Evolutionary conservation across 2,888 invertebrate species (phyloP), one percentile per base, ranked within the genome.

Genomic region (Argyra leucocephala): DNA sequence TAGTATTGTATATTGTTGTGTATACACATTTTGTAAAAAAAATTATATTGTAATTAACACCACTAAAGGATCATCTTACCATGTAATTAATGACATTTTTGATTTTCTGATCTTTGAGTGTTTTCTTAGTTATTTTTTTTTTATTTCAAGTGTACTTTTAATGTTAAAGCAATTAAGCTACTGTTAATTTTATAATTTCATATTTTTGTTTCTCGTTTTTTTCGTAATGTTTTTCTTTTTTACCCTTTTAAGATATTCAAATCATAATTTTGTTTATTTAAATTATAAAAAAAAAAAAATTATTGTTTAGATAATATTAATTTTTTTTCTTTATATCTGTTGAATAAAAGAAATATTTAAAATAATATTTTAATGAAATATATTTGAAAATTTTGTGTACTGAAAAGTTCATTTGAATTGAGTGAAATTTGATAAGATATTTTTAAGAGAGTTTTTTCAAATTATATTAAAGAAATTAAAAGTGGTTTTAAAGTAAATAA

Each of bases 371-470:
- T 48, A n/a, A 48, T 9, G 37, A 37, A 15, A 48, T 18, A 48
- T 48, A 48, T 18, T 37, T 48, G 5, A 48, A 15, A 48, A 18
- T 48, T 15, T 48, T 5, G 12, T 9, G 48, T 48, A 18, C 5
- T 5, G 12, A 1, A 48, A 48, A 15, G 18, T 48, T 48, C 48
- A 48, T 18, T 48, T 48, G 12, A 48, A 18, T 48, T 18, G 15
- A 48, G 48, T 48, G 48, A 48, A 48, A 48, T n/a, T 48, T 48
- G 48, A 48, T 48, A 48, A 48, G 48, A 48, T 48, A 48, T 48
- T 18, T 48, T 48, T 31, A 31, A 31, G 31, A 31, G 31, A 31
- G 31, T 31, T 7, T 31, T 31, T 31, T 31, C 7, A 31, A n/a
- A n/a, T n/a, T 31, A 7, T 31, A 10, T 31, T 31, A 31, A 31